Conservation (phyloP, 2,888 invertebrate species). For the Anodontia alba region DNA sequence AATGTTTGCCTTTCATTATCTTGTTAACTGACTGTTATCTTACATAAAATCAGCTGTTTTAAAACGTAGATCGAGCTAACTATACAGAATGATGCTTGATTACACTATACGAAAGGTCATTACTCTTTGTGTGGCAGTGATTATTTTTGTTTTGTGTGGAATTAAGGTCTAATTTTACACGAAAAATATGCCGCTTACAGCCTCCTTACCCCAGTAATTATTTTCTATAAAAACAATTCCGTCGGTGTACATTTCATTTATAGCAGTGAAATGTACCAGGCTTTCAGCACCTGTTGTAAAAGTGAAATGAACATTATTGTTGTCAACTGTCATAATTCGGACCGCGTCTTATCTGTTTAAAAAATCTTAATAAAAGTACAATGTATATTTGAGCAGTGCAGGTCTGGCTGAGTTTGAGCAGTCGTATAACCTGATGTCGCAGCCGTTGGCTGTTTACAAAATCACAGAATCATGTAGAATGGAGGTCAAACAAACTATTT, state of each 20-base stretch:
- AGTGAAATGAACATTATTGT: too few species aligned
- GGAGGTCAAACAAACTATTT: too few species aligned
- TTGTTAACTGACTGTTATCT: neutral
- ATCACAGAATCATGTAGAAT: too few species aligned
- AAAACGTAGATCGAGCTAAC: neutral
- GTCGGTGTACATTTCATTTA: conserved; percentile 44
- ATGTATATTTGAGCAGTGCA: too few species aligned
- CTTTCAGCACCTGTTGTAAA: too few species aligned
- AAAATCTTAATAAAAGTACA: too few species aligned
- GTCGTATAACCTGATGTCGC: too few species aligned
- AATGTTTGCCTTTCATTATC: conserved; percentile 12
- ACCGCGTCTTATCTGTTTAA: too few species aligned
- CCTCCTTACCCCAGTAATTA: conserved; percentile 43
- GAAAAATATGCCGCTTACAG: conserved; percentile 20
- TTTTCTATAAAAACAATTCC: conserved; percentile 59
- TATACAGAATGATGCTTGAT: conserved; percentile 6
- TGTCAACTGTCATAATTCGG: too few species aligned
- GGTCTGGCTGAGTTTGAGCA: too few species aligned
- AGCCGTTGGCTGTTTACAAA: too few species aligned
- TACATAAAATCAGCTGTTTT: conserved; percentile 12
- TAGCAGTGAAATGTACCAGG: neutral
- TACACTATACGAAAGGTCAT: conserved; percentile 23
- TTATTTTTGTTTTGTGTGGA: conserved; percentile 24
- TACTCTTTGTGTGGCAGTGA: conserved; percentile 20
- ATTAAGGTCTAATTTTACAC: conserved; percentile 23